Evolutionary conservation across 2,888 invertebrate species (phyloP).

Genomic region (Disparrhopalites patrizii): DNA sequence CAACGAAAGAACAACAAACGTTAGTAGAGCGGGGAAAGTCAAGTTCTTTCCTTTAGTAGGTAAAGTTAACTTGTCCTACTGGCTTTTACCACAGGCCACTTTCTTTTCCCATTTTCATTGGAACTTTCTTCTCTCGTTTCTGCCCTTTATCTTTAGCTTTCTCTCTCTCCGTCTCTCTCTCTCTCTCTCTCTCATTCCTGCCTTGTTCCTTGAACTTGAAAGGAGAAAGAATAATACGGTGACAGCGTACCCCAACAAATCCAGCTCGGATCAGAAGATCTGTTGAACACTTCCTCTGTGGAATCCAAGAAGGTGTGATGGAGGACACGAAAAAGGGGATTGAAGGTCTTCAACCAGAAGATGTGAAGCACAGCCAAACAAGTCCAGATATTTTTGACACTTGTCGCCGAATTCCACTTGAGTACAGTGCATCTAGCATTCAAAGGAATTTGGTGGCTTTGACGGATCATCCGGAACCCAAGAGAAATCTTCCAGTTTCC

Average conservation of each 20-base stretch:
- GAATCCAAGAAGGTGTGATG: slow-evolving; percentile 3
- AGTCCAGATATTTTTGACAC: slow-evolving; percentile 1
- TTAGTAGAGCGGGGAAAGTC: slow-evolving; percentile 13
- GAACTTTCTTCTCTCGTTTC: no score
- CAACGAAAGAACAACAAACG: slow-evolving; percentile 10
- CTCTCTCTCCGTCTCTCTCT: no score
- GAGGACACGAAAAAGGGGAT: neutral
- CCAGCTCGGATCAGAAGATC: neutral
- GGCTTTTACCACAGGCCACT: neutral
- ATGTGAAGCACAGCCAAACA: neutral
- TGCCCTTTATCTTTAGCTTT: no score
- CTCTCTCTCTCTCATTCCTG: no score
- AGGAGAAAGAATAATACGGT: no score
- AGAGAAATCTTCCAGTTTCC: slow-evolving; percentile 20
- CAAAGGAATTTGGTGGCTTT: slow-evolving; percentile 19
- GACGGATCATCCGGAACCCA: slow-evolving; percentile 14
- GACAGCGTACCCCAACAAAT: no score
- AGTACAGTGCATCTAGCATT: slow-evolving; percentile 28
- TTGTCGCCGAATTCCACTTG: slow-evolving; percentile 21
- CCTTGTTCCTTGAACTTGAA: no score
- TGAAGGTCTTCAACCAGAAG: slow-evolving; percentile 1
- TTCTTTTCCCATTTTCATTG: neutral
- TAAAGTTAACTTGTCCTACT: neutral
- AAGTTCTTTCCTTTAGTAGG: no score
- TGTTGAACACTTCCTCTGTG: no score